Base-by-base conservation (phyloP, 2,888 invertebrate genomes). In the Oscheius sp. region DNA sequence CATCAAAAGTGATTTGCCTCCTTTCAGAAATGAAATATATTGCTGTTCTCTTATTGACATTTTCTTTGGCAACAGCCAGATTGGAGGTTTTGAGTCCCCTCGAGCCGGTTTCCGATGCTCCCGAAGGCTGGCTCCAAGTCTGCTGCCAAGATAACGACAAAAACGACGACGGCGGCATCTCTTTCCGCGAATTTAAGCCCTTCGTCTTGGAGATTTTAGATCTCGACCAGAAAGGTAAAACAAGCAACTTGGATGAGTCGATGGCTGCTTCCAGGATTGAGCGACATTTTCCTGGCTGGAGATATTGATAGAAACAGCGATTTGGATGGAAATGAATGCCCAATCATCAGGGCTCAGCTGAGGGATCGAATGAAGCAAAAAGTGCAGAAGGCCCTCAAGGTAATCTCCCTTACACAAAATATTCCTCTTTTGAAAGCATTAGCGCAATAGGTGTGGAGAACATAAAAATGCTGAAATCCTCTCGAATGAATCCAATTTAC, bases 271-370 rank as follows among this genome's bases (percentile, higher is more conserved):
- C 20, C 37, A 67, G 67, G 27, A 17, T 23, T 67, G 67, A 29
- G 37, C 2, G 37, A 46, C 4, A 58, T 67, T n/a, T 67, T 67
- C 58, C 46, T 67, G 20, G 42, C 67, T 23, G 67, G 58, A 6
- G 67, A 67, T 27, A 23, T 45, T 8, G 67, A 67, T 48, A 57
- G 50, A 46, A 67, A 67, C 58, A 67, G 67, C n/a, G 67, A 67
- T 48, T 27, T 67, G 31, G 67, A 67, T 31, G 67, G 67, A n/a
- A 34, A 25, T 17, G 67, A 67, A 25, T 67, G 67, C 25, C 58
- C 58, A 10, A 42, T 67, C 20, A 45, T 67, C 17, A n/a, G 67
- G 10, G 8, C 42, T 5, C 42, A 45, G 27, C 17, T 67, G 33
- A 57, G 67, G 34, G 67, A 67, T 39, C 57, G 20, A n/a, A 67